Evolutionary conservation across 2,113 vertebrate species (phyloP), one percentile per base, ranked within the genome.

Genomic region (Leucopsar rothschildi): DNA sequence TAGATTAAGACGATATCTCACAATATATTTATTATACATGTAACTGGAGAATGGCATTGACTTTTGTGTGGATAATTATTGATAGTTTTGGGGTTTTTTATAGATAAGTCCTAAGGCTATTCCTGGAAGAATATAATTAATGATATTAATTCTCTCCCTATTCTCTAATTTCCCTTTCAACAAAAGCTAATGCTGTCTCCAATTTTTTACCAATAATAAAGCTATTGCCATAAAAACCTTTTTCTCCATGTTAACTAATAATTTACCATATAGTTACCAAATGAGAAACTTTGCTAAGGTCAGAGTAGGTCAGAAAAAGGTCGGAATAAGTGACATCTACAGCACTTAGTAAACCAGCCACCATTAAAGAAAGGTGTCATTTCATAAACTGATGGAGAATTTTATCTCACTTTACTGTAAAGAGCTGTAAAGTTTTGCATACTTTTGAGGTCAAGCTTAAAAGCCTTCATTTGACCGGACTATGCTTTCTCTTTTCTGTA

Each of bases 81-180:
- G 64, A 81, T 90, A 86, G 21, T 69, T 89, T 90, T 4, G 20
- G 16, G 24, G 0, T 14, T 60, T 65, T 31, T 53, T 9, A 31
- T 56, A 90, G 22, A 25, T 69, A 90, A 89, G 52, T 59, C 73
- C 87, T 89, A 75, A 94, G 81, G 87, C 61, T 87, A 29, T 78
- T 96, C 92, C 78, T 79, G 61, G 49, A 95, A 94, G 70, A 68
- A n/a, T n/a, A 79, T 85, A 15, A 89, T 92, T 89, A 94, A 92
- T 52, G 39, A 82, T 79, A 90, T 69, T 95, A 92, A 91, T 89
- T 82, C 76, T 71, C 52, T 89, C 15, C 21, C 19, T 57, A 44
- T 89, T 69, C 53, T 82, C 40, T 87, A 85, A 94, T 91, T 94
- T 95, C 89, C 89, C n/a, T 53, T 95, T 79, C 57, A 93, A 85